A percentile compares a stretch with the other conserved stretches of the same genome.
Evolutionary conservation across 2,888 invertebrate species (phyloP).

Genomic region (Sympetrum striolatum): DNA sequence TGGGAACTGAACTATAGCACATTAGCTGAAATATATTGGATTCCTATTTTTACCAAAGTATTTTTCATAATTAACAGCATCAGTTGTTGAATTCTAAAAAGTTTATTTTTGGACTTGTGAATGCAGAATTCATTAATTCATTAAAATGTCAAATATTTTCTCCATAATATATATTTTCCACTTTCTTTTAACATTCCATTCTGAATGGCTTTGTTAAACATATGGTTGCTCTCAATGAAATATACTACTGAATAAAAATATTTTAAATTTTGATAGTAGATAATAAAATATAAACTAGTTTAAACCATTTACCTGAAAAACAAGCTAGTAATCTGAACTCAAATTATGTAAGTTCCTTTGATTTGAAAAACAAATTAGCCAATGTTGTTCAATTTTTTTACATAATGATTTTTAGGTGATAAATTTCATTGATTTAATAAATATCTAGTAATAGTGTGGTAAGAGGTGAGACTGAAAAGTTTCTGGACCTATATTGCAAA

Average conservation of each 20-base stretch:
- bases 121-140: not conserved
- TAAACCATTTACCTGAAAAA: not conserved
- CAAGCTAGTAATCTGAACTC: not conserved
- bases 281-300: not conserved
- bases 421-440: too few species aligned
- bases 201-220: not conserved
- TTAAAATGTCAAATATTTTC: not conserved
- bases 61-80: not conserved
- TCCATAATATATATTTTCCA: not conserved
- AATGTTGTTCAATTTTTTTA: too few species aligned
- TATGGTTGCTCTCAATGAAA: not conserved
- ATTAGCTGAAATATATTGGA: not conserved
- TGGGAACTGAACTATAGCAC: slow-evolving; percentile 56
- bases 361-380: not conserved
- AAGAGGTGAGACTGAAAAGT: too few species aligned
- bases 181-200: not conserved
- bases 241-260: not conserved
- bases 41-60: slow-evolving; percentile 10
- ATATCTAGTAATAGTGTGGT: too few species aligned
- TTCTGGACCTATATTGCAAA: too few species aligned
- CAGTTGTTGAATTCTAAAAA: slow-evolving; percentile 18
- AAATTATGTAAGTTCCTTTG: not conserved
- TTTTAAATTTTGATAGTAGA: not conserved
- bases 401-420: too few species aligned
- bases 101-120: slow-evolving; percentile 25